A percentile compares a stretch with the other conserved stretches of the same genome.
These are phyloP conservation scores for Tetragonisca angustula DNA, from an alignment of 2,888 invertebrate genomes.

Conservation along the genomic window DNA sequence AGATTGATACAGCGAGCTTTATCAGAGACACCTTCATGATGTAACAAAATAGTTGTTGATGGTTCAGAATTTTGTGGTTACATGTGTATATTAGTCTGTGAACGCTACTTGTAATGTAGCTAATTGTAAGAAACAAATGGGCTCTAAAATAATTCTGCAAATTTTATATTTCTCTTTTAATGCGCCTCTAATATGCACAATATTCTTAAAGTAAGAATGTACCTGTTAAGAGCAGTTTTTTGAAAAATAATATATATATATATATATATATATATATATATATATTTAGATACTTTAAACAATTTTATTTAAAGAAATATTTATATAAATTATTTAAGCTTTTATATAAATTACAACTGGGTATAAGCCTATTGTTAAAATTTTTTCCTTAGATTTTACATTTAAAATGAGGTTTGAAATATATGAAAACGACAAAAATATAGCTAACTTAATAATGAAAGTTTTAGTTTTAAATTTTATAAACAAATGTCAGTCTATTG, in stretches of 20 bases:
- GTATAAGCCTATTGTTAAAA: conserved; percentile 16
- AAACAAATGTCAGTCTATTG: background rate
- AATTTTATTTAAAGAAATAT: conserved; percentile 46
- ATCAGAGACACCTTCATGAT: conserved; percentile 37
- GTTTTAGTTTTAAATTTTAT: conserved; percentile 24
- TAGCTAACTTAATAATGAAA: background rate
- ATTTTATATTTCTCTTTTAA: conserved; percentile 61
- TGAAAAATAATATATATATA: conserved; percentile 25
- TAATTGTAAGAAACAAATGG: conserved; percentile 14
- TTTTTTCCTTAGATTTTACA: conserved; percentile 23
- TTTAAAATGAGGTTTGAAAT: conserved; percentile 22
- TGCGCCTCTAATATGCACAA: conserved; percentile 35
- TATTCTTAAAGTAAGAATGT: conserved; percentile 48
- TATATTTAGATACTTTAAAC: conserved; percentile 32
- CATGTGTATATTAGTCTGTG: conserved; percentile 13
- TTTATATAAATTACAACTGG: conserved; percentile 32
- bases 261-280: conserved; percentile 2
- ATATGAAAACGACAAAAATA: background rate
- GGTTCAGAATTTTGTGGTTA: conserved; percentile 44
- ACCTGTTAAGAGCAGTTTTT: conserved; percentile 50
- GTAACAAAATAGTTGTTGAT: conserved; percentile 45
- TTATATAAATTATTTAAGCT: conserved; percentile 39
- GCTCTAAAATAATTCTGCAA: conserved; percentile 33
- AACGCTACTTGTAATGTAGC: conserved; percentile 35
- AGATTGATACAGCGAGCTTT: conserved; percentile 51